phyloP scores from a whole-genome alignment of 1,140 invertebrate species.

The Drosophila ficusphila region DNA sequence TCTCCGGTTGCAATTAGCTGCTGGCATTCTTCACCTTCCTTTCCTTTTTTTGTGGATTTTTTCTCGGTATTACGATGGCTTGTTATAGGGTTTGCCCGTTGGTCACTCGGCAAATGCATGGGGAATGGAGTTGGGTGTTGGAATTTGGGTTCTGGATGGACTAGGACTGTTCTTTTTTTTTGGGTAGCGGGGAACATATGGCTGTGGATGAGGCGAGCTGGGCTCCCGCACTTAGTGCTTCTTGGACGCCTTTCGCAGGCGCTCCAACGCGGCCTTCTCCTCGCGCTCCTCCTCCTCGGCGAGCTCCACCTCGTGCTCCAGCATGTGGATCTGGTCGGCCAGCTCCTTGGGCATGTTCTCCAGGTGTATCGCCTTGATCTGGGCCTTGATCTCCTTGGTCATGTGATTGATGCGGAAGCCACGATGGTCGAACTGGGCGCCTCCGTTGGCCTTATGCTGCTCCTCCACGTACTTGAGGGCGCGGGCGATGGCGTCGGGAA shows the following conservation, averaged over 20 bases:
- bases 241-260: slow-evolving; percentile 3
- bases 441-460: slow-evolving; percentile 73
- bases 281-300: slow-evolving; percentile 68
- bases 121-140: slow-evolving; percentile 48
- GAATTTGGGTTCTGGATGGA: slow-evolving; percentile 16
- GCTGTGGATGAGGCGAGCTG: slow-evolving; percentile 52
- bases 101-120: slow-evolving; percentile 52
- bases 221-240: background rate
- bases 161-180: slow-evolving; percentile 8
- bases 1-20: slow-evolving; percentile 26
- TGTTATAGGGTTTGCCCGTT: slow-evolving; percentile 66
- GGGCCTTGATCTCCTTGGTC: slow-evolving; percentile 75
- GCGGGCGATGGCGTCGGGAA: slow-evolving; percentile 88
- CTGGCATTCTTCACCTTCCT: slow-evolving; percentile 10
- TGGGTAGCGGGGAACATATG: slow-evolving; percentile 51
- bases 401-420: slow-evolving; percentile 80
- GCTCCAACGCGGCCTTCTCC: slow-evolving; percentile 28
- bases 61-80: slow-evolving; percentile 61
- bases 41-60: slow-evolving; percentile 40
- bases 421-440: slow-evolving; percentile 74
- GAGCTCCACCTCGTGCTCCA: slow-evolving; percentile 72
- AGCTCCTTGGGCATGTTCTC: slow-evolving; percentile 69
- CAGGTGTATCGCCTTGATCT: slow-evolving; percentile 63
- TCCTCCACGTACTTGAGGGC: slow-evolving; percentile 85
- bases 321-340: slow-evolving; percentile 57